Conservation (phyloP, 2,888 invertebrate genomes). For the Pediacus dermestoides region DNA sequence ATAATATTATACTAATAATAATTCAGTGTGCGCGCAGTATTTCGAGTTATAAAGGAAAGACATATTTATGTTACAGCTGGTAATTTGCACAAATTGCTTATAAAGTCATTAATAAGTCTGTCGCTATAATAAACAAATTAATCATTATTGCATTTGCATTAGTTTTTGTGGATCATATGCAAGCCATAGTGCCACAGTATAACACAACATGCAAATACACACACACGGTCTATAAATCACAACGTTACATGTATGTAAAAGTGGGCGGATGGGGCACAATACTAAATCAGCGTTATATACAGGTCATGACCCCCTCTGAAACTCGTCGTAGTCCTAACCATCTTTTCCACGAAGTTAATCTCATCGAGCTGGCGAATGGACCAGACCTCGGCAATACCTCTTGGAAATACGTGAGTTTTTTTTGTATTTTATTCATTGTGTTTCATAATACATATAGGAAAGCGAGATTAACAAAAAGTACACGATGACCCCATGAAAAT, state of each 20-base stretch:
- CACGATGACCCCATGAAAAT: too few relatives aligned
- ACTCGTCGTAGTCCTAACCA: constrained; percentile 60
- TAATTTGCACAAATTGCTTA: too few relatives aligned
- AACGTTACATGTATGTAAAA: constrained; percentile 34
- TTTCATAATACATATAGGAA: too few relatives aligned
- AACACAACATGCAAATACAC: constrained; percentile 31
- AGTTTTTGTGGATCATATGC: constrained; percentile 27
- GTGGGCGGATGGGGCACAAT: constrained; percentile 26
- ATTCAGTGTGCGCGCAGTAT: not conserved
- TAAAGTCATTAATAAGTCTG: not conserved
- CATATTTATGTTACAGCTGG: too few relatives aligned
- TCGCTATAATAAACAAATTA: constrained; percentile 23
- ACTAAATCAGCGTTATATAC: constrained; percentile 35
- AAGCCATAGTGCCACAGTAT: constrained; percentile 22
- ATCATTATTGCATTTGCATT: constrained; percentile 32
- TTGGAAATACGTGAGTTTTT: constrained; percentile 51
- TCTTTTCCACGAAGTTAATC: constrained; percentile 61
- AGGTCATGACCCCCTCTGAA: constrained; percentile 65
- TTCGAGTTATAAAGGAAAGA: not conserved
- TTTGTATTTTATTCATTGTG: not conserved
- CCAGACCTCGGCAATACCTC: constrained; percentile 44
- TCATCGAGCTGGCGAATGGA: constrained; percentile 54
- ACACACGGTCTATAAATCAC: constrained; percentile 32
- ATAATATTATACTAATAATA: not conserved
- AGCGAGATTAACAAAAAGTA: too few relatives aligned